Evolutionary conservation across 1,140 invertebrate species (phyloP).

Genomic region (Choristoneura fumiferana): DNA sequence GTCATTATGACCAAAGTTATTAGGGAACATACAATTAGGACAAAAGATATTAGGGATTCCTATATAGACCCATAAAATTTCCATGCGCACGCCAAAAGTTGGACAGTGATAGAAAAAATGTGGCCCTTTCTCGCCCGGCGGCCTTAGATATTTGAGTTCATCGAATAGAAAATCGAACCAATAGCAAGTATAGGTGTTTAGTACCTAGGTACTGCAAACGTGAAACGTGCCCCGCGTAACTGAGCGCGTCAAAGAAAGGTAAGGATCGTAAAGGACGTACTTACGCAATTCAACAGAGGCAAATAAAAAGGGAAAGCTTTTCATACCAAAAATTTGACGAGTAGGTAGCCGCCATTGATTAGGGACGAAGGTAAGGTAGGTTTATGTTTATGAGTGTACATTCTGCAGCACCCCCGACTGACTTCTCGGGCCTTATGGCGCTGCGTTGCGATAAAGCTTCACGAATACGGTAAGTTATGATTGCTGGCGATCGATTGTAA

Average conservation of each 20-base stretch:
- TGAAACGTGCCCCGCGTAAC: not conserved
- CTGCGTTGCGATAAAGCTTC: too few species aligned
- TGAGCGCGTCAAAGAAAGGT: not conserved
- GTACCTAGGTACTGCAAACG: not conserved
- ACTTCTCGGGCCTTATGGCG: too few species aligned
- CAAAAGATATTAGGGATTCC: too few species aligned
- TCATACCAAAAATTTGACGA: not conserved
- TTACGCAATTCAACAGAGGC: conserved; percentile 5
- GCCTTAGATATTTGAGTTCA: not conserved
- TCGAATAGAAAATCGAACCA: conserved; percentile 6
- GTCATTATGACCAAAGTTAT: too few species aligned
- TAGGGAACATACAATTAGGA: too few species aligned
- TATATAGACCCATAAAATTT: too few species aligned
- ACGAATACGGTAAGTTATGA: too few species aligned
- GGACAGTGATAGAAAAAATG: not conserved
- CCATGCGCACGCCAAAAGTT: not conserved
- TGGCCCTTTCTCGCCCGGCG: not conserved
- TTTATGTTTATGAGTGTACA: too few species aligned
- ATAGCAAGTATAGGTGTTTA: not conserved
- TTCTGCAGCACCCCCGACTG: too few species aligned
- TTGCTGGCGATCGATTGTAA: too few species aligned
- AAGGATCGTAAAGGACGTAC: conserved; percentile 5
- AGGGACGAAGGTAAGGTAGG: too few species aligned
- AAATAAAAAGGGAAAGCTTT: not conserved
- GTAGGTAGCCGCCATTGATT: not conserved